phyloP scores from a whole-genome alignment of 2,797 vertebrate species.

The Apodemus agrarius region DNA sequence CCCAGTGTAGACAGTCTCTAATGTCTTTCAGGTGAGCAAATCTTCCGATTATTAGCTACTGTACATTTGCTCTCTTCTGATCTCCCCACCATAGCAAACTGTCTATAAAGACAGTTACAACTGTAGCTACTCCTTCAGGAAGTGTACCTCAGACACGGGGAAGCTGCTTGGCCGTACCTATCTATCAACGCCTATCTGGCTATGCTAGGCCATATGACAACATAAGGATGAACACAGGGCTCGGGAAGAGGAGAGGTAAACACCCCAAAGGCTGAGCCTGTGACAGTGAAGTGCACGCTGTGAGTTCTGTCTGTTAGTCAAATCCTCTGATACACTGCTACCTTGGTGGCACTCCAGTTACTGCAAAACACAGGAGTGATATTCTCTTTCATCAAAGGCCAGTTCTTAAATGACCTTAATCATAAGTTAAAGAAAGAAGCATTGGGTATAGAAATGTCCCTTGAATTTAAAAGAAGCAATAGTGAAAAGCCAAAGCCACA shows the following conservation, averaged over 20 bases:
- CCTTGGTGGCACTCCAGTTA: neutral
- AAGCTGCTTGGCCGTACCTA: neutral
- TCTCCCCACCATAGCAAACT: neutral
- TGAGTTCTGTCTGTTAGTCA: conserved; percentile 19
- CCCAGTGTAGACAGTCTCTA: neutral
- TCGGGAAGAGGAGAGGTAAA: neutral
- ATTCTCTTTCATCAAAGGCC: neutral
- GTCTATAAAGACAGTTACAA: neutral
- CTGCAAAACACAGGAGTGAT: neutral
- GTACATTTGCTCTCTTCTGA: conserved; percentile 1
- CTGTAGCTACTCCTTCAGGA: neutral
- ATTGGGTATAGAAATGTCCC: neutral
- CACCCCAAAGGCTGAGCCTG: neutral
- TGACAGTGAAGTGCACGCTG: neutral
- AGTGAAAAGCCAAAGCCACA: neutral
- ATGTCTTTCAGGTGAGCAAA: conserved; percentile 1
- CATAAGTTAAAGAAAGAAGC: neutral
- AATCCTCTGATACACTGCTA: neutral
- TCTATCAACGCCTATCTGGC: neutral
- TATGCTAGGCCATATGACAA: neutral
- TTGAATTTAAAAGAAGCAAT: conserved; percentile 11
- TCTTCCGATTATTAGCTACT: conserved; percentile 44
- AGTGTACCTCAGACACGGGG: neutral
- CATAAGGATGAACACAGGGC: neutral
- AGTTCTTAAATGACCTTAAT: conserved; percentile 9